These are phyloP conservation scores for Propsilocerus akamusi DNA, from an alignment of 1,140 invertebrate genomes.

Conservation along the genomic window DNA sequence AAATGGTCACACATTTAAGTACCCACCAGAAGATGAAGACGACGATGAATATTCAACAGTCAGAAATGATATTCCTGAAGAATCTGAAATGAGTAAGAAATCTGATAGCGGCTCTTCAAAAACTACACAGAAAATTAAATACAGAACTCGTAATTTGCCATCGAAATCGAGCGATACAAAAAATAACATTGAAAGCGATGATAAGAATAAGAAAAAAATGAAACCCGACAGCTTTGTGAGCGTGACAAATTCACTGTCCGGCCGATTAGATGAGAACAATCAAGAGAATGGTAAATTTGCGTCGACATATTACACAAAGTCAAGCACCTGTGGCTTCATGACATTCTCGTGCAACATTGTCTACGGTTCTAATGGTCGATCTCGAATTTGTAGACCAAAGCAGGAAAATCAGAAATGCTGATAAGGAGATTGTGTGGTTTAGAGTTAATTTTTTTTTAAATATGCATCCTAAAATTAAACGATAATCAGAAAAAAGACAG, in stretches of 20 bases:
- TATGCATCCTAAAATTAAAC: too few relatives aligned
- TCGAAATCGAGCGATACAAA: constrained; percentile 22
- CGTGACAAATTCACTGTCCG: constrained; percentile 56
- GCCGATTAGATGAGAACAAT: constrained; percentile 38
- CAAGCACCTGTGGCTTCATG: constrained; percentile 67
- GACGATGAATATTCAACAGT: constrained; percentile 13
- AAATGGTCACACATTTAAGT: constrained; percentile 15
- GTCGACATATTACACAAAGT: constrained; percentile 67
- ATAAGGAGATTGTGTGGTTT: too few relatives aligned
- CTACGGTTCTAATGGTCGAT: constrained; percentile 50
- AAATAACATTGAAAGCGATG: constrained; percentile 24
- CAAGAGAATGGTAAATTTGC: constrained; percentile 41
- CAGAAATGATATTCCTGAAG: constrained; percentile 17
- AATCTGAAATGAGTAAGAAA: constrained; percentile 22
- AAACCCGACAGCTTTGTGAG: constrained; percentile 38
- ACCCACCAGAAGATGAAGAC: constrained; percentile 8
- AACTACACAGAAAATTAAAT: neutral
- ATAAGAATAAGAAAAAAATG: constrained; percentile 18
- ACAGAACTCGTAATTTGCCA: constrained; percentile 19
- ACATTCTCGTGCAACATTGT: constrained; percentile 65
- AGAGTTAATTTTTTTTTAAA: too few relatives aligned
- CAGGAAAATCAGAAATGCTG: constrained; percentile 5
- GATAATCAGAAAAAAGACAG: too few relatives aligned
- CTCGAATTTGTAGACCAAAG: constrained; percentile 63
- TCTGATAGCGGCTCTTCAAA: constrained; percentile 19